Base-by-base conservation (phyloP, 2,888 invertebrate species). In the Eupeodes latifasciatus region DNA sequence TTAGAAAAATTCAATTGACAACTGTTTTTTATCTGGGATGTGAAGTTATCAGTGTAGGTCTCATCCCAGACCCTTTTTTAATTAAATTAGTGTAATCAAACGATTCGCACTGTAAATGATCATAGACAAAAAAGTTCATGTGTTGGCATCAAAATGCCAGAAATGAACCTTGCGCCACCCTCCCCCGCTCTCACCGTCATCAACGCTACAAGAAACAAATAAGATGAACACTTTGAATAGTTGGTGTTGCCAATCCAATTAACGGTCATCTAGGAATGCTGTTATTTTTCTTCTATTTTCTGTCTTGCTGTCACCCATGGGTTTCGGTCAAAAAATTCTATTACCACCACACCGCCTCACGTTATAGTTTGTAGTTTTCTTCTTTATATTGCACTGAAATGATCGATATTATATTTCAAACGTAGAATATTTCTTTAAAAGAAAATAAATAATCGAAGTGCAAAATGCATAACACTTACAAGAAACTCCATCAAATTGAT, bases 181-280 rank as follows among this genome's bases (percentile, higher is more conserved):
- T 34, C 66, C 44, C 14, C n/a, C 11, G 57, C 51, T 11, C 9
- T 16, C 66, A 34, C 14, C 12, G 5, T 7, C 62, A 27, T 27
- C 69, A 40, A 12, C 19, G 11, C 9, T n/a, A 34, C 16, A 44
- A 16, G 19, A 40, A 44, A 14, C 3, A 14, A 36, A 14, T 14
- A 47, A 19, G 36, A 47, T 4, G 19, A 19, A 64, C 64, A 64
- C n/a, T n/a, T 40, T 11, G 51, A 67, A 67, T 36, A 67, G 27
- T 51, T 36, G 66, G 53, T 77, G 57, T 78, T 86, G 69, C 75
- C 85, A 81, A 64, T 66, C 67, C 62, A 77, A 77, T 85, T 85
- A 88, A 85, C 88, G 88, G 88, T 66, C 78, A 80, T 78, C 85
- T 81, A 88, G 81, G 78, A 69, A 81, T 85, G 75, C 85, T 78